phyloP scores from a whole-genome alignment of 1,140 invertebrate species.

The Archivesica marissinica region DNA sequence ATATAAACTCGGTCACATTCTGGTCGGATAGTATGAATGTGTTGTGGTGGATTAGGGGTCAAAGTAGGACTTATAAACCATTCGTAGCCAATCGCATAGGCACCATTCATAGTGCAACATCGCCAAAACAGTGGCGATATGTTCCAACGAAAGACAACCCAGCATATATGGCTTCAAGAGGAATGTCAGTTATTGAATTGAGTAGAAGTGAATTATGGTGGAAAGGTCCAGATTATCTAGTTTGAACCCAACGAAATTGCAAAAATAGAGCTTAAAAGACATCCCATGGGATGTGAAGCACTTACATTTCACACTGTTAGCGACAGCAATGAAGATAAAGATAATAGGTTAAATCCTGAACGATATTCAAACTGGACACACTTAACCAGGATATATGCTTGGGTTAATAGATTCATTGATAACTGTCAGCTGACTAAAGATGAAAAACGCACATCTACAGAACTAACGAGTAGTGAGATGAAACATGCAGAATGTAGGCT shows the following conservation, averaged over 20 bases:
- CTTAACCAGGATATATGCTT: slow-evolving; percentile 41
- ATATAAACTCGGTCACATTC: slow-evolving; percentile 1
- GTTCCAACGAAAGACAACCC: slow-evolving; percentile 50
- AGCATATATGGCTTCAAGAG: slow-evolving; percentile 20
- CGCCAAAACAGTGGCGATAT: slow-evolving; percentile 49
- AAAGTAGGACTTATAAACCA: neutral
- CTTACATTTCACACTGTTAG: too few relatives aligned
- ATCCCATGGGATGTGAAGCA: too few relatives aligned
- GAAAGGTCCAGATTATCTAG: slow-evolving; percentile 29
- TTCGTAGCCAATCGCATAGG: slow-evolving; percentile 44
- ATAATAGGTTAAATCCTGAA: neutral
- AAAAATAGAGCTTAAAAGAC: neutral
- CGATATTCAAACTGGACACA: slow-evolving; percentile 37
- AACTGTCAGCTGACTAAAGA: slow-evolving; percentile 11
- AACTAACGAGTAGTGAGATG: slow-evolving; percentile 37
- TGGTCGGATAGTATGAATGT: slow-evolving; percentile 62
- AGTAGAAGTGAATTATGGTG: slow-evolving; percentile 23
- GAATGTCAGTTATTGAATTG: neutral
- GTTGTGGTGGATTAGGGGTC: slow-evolving; percentile 49
- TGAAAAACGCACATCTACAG: neutral
- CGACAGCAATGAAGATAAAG: neutral
- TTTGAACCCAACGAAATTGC: neutral
- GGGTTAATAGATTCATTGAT: slow-evolving; percentile 43
- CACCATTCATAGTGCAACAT: neutral
- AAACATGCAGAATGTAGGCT: slow-evolving; percentile 42